Percentiles rank a stretch among this genome's conserved stretches.
Evolutionary conservation across 2,888 invertebrate genomes (phyloP).

Genomic region (Chaetogeoica ovagalla): DNA sequence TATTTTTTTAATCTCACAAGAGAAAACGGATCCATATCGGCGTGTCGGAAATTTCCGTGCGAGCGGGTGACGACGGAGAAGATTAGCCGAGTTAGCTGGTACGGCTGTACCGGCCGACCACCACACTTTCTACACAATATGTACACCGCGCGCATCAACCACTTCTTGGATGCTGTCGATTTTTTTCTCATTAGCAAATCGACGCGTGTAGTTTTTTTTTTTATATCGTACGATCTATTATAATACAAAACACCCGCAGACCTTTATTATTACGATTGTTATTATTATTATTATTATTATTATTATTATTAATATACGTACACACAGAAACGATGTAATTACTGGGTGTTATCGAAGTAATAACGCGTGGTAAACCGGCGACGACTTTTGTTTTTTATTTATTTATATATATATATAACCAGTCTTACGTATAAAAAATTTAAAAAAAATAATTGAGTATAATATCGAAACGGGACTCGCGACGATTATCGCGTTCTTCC

Average conservation of each 20-base stretch:
- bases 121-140: conserved; percentile 25
- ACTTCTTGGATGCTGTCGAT: conserved; percentile 30
- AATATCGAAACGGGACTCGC: no score
- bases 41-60: conserved; percentile 26
- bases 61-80: background rate
- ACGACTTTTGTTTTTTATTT: background rate
- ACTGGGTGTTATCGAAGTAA: background rate
- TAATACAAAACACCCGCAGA: background rate
- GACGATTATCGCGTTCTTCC: no score
- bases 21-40: conserved; percentile 33
- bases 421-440: background rate
- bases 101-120: no score
- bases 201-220: background rate
- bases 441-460: no score
- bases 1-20: background rate
- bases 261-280: conserved; percentile 17
- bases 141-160: background rate
- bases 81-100: background rate
- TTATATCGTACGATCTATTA: background rate
- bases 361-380: background rate
- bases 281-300: no score
- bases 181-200: conserved; percentile 50
- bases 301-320: background rate
- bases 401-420: conserved; percentile 16
- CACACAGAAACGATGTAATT: conserved; percentile 25